Conservation (phyloP, 2,113 vertebrate genomes). For the Cinclus cinclus region DNA sequence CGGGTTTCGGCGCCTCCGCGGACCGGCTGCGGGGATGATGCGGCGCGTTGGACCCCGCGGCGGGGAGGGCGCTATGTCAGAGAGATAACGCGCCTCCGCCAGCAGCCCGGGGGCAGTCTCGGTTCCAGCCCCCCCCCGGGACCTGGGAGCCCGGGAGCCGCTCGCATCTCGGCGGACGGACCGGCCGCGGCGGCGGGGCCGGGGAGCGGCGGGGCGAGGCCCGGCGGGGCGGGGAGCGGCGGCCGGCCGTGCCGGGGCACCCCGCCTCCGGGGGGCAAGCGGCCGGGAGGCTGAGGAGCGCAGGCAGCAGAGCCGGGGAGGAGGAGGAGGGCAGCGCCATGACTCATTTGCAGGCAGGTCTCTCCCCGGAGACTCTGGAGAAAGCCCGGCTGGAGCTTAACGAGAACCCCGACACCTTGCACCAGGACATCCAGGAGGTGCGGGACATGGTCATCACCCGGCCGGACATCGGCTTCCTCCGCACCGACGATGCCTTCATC, state of each 20-base stretch:
- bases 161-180: neutral
- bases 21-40: slow-evolving; percentile 18
- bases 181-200: neutral
- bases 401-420: slow-evolving; percentile 94
- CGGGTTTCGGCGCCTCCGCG: neutral
- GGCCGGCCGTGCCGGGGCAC: neutral
- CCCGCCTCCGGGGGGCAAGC: neutral
- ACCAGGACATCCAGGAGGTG: slow-evolving; percentile 99
- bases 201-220: neutral
- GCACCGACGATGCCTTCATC: slow-evolving; percentile 97
- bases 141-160: neutral
- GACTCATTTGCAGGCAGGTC: slow-evolving; percentile 98
- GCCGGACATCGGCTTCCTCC: slow-evolving; percentile 97
- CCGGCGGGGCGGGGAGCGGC: slow-evolving; percentile 2
- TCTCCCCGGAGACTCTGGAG: slow-evolving; percentile 97
- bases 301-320: neutral
- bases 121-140: neutral
- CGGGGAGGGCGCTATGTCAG: neutral
- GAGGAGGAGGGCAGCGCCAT: slow-evolving; percentile 71
- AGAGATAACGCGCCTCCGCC: slow-evolving; percentile 33
- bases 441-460: slow-evolving; percentile 98
- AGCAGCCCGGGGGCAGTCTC: slow-evolving; percentile 18
- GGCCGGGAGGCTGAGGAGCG: slow-evolving; percentile 15
- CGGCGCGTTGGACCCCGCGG: neutral
- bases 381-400: slow-evolving; percentile 97